Percentiles rank a stretch among this genome's conserved stretches.
Conservation (phyloP, 30 jellyfish, hydroid and myxozoan species). For the Aurelia sp. region DNA sequence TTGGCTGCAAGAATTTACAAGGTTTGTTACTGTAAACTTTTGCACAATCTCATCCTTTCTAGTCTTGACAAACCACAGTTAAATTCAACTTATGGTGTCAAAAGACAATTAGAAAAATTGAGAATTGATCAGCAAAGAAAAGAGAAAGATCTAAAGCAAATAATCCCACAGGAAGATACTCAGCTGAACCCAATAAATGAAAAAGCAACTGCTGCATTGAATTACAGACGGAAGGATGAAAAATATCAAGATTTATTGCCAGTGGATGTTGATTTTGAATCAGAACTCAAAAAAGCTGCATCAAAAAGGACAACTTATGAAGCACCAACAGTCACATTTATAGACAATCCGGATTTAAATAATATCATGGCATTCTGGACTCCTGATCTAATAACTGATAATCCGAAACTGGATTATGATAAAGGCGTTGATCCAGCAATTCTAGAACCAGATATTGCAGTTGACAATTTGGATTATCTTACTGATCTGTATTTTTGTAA, state of each 20-base stretch:
- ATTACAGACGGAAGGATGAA: slow-evolving; percentile 36
- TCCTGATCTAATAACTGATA: slow-evolving; percentile 62
- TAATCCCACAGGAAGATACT: background rate
- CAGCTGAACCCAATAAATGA: slow-evolving; percentile 25
- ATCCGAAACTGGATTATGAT: slow-evolving; percentile 59
- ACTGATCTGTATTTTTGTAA: slow-evolving; percentile 44
- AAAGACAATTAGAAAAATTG: slow-evolving; percentile 53
- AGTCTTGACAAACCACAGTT: slow-evolving; percentile 70
- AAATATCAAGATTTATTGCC: slow-evolving; percentile 36
- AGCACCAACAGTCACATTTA: background rate
- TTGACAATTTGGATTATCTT: slow-evolving; percentile 14
- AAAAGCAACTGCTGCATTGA: slow-evolving; percentile 64
- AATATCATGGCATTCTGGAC: slow-evolving; percentile 63
- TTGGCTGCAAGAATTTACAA: too few relatives aligned
- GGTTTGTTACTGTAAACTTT: too few relatives aligned
- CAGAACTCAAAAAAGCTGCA: slow-evolving; percentile 48
- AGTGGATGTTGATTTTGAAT: slow-evolving; percentile 42
- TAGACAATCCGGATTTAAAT: background rate
- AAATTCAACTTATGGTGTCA: slow-evolving; percentile 64
- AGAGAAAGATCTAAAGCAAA: slow-evolving; percentile 5
- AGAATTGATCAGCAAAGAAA: background rate
- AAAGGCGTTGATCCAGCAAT: slow-evolving; percentile 16
- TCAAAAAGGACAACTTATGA: slow-evolving; percentile 38
- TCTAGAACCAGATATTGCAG: slow-evolving; percentile 45
- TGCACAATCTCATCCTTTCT: background rate